Base-by-base conservation (phyloP, 2,888 invertebrate species). In the Eremobia ochroleuca region DNA sequence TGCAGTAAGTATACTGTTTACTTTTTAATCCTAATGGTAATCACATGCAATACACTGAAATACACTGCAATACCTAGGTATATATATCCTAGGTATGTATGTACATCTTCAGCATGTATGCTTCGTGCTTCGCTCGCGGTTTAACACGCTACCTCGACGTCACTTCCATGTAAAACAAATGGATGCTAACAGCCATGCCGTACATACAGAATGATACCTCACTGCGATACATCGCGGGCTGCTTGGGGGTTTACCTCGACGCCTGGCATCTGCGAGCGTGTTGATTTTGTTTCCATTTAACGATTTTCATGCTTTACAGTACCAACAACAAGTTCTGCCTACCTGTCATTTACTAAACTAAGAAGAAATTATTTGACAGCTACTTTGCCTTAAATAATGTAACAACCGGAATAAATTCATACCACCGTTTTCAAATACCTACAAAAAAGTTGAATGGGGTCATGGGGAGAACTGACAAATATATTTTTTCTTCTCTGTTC, bases 401-500 rank as follows among this genome's bases (percentile, higher is more conserved):
- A 37, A 21, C 25, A 31, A 4, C 4, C 34, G 34, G 66, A 65
- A 55, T 28, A 59, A 34, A 49, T 40, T 13, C 31, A n/a, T 11
- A 13, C 8, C n/a, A 18, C 46, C n/a, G 21, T 52, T 55, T 77
- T 31, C n/a, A n/a, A 52, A 73, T 79, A 83, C 64, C 59, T 31
- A 84, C 79, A 86, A 88, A 86, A 81, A 81, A 90, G 77, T 83
- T 84, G 76, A 88, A 91, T 82, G 87, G 86, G 88, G 85, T 85
- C 88, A 66, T 67, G 74, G 73, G 82, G 84, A 87, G 87, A 87
- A 92, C 86, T 88, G 87, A 82, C 87, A 87, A 90, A 90, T 92
- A 90, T 89, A 90, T 90, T 90, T 58, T 90, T 92, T 88, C 77
- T 87, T 87, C 81, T 74, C 77, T 85, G 84, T 90, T 90, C 87